Conservation (phyloP, 1,140 invertebrate genomes). For the Argopecten irradians region DNA sequence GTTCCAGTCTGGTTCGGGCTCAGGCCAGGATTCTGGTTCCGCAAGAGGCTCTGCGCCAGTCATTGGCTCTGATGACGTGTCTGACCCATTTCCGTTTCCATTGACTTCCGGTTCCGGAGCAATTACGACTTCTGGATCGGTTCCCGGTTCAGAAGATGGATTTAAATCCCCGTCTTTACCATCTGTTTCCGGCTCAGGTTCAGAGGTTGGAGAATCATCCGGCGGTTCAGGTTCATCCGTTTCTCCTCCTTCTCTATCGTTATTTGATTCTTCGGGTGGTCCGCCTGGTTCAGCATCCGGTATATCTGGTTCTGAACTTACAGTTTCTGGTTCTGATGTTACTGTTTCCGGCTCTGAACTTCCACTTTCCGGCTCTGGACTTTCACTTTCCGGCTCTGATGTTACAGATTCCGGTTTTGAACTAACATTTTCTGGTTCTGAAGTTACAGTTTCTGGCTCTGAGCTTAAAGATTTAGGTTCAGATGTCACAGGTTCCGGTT, state of each 20-base stretch:
- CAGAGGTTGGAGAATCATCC: neutral
- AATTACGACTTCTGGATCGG: too few species aligned
- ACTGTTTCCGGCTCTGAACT: neutral
- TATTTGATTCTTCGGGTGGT: neutral
- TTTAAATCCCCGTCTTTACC: too few species aligned
- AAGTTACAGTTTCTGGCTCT: neutral
- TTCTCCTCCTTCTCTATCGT: neutral
- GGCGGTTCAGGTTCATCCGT: neutral
- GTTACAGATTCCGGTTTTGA: neutral
- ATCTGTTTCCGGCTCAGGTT: too few species aligned
- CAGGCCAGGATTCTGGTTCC: constrained; percentile 53
- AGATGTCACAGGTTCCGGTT: neutral
- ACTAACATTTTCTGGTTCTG: neutral
- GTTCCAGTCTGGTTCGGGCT: constrained; percentile 58
- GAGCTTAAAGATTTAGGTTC: neutral
- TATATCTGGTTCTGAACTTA: too few species aligned
- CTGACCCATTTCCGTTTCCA: neutral
- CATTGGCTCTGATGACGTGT: neutral
- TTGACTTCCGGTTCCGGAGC: neutral
- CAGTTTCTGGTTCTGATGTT: too few species aligned
- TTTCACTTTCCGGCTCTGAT: neutral
- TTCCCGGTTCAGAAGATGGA: neutral
- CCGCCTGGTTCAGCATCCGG: neutral
- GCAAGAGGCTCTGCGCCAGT: neutral
- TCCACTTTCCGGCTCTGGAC: neutral